Evolutionary conservation across 2,113 vertebrate species (phyloP), one percentile per base, ranked within the genome.

Genomic region (Bambusicola thoracicus): DNA sequence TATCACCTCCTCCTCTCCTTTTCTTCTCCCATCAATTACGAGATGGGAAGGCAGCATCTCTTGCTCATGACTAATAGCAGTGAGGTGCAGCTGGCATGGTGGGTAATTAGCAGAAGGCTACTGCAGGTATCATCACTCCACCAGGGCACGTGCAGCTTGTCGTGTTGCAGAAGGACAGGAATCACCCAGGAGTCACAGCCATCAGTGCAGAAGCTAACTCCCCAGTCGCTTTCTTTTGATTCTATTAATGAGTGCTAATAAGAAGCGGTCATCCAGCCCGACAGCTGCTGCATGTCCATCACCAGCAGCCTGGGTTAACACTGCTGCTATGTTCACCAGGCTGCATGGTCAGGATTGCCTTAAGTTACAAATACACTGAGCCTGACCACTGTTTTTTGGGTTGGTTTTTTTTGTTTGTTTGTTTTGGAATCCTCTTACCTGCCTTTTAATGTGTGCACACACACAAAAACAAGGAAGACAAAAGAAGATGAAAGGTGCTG

Each of bases 11-110:
- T 62, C 65, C 68, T 90, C 49, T 61, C 46, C 73, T 62, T 49
- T 80, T 72, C 65, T 76, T 77, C 67, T 92, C 74, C 69, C 3
- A 18, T 66, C 95, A 65, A 8, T 81, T 87, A 81, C 55, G 79
- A 34, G 81, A 76, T 3, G 6, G 34, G 41, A 63, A 56, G 56
- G 75, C 24, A 10, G 81, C 58, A n/a, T 58, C 56, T 65, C 79
- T 49, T 18, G 5, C 41, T 75, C n/a, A 8, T 3, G 68, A 40
- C 17, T 48, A 76, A 24, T 38, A 55, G 19, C n/a, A 81, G 43
- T 4, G 8, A 46, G 49, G 21, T 12, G 48, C 14, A 53, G 63
- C 11, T 75, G 80, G 20, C 17, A 56, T 1, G 18, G 10, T 79
- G 21, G 73, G 21, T 41, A 81, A 82, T 49, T 18, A 32, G 13